Base-by-base conservation (phyloP, 1,140 invertebrate genomes). In the Manduca sexta region DNA sequence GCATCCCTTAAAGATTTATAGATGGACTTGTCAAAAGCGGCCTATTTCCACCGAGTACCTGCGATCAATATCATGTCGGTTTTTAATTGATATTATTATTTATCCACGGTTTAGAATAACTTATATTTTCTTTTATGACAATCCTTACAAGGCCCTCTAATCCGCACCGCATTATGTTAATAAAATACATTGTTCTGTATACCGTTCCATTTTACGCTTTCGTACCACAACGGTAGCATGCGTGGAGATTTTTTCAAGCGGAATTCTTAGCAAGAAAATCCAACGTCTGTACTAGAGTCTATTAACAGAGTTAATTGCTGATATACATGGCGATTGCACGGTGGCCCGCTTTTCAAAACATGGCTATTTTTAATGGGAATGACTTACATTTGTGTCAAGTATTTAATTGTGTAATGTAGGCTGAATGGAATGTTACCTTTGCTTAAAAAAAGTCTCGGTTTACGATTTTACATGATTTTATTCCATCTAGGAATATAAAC, bases 191-290 rank as follows among this genome's bases (percentile, higher is more conserved):
- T 8, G 8, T 26, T 26, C 21, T 26, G 4, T 26, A 26, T 42
- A 43, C 42, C 40, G 51, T 48, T 53, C 39, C 49, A 72, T 74
- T 80, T 80, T 72, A 77, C 76, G 76, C 76, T 80, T 80, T 80
- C 76, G 63, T 69, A 49, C 53, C 60, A 60, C 70, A 59, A 60
- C 63, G 60, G 61, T 70, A 60, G 66, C 54, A 48, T 52, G 56
- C 47, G 49, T 55, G 45, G 43, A 37, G 26, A 46, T 61, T 59
- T 77, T 80, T 77, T 75, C 60, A 58, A 48, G 49, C 49, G 45
- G 62, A 64, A 80, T 80, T 80, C 76, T 71, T 74, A 26, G 64
- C 60, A 75, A 80, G 76, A 80, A 80, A 80, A 71, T 64, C 64
- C 66, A 52, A 52, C 54, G 40, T 34, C 43, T 8, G 29, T 16